Percentiles rank a stretch among this genome's conserved stretches.
phyloP scores from a whole-genome alignment of 2,888 invertebrate genomes.

The Sepiola atlantica region DNA sequence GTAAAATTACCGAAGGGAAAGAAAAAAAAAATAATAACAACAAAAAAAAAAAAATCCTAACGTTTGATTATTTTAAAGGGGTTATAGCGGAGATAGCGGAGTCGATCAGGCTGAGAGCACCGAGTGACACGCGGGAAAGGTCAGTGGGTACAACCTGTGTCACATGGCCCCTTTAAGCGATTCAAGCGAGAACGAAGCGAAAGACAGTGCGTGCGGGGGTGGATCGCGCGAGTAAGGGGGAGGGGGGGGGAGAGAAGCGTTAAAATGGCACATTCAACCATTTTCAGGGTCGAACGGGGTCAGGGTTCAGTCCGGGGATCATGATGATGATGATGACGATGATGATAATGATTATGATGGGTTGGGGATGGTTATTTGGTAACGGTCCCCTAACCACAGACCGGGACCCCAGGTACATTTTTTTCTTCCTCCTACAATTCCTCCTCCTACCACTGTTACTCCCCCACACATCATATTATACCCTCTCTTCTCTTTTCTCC shows the following conservation, averaged over 20 bases:
- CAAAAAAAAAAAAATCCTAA: background rate
- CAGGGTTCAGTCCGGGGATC: background rate
- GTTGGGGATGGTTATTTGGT: background rate
- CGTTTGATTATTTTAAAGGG: background rate
- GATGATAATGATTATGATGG: too few relatives aligned
- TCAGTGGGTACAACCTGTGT: conserved; percentile 18
- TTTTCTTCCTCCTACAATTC: background rate
- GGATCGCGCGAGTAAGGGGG: too few relatives aligned
- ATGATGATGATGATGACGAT: background rate
- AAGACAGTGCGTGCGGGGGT: background rate
- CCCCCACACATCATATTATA: too few relatives aligned
- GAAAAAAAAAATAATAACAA: too few relatives aligned
- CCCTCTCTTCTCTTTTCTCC: too few relatives aligned
- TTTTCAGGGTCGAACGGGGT: background rate
- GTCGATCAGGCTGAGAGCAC: background rate
- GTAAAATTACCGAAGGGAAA: too few relatives aligned
- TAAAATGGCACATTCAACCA: background rate
- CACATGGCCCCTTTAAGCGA: conserved; percentile 9
- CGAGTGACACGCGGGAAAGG: background rate
- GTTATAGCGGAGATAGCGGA: background rate
- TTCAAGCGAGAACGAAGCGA: background rate
- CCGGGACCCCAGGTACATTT: background rate
- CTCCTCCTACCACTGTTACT: too few relatives aligned
- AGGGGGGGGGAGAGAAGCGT: background rate
- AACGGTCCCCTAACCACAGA: background rate